Percentiles rank a stretch among this genome's conserved stretches.
Conservation (phyloP, 2,113 vertebrate genomes). For the Ibidorhyncha struthersii region DNA sequence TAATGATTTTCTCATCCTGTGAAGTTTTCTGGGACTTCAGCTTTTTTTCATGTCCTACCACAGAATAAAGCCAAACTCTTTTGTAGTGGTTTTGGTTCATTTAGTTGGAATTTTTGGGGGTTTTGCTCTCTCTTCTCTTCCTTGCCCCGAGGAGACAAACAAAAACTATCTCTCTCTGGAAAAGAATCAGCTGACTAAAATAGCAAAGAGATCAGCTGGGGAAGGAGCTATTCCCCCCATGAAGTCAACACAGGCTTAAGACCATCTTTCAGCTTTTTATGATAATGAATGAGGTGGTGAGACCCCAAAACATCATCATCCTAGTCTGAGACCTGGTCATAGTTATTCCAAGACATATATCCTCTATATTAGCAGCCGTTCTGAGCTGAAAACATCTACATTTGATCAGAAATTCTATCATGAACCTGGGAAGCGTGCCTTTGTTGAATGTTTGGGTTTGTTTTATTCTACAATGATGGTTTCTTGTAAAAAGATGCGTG, state of each 20-base stretch:
- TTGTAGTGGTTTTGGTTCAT: slow-evolving; percentile 58
- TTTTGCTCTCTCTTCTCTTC: background rate
- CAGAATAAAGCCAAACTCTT: background rate
- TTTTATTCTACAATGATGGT: background rate
- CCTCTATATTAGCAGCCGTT: background rate
- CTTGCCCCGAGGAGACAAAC: slow-evolving; percentile 3
- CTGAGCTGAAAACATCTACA: background rate
- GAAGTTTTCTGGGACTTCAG: slow-evolving; percentile 28
- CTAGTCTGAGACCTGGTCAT: background rate
- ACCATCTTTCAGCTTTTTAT: background rate
- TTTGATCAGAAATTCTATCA: background rate
- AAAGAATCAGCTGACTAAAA: slow-evolving; percentile 9
- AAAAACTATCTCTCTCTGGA: slow-evolving; percentile 3
- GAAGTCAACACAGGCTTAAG: background rate
- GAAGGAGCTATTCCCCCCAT: background rate
- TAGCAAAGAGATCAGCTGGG: background rate
- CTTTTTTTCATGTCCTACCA: slow-evolving; percentile 38
- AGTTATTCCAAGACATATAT: background rate
- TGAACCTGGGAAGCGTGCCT: background rate
- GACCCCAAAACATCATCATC: background rate
- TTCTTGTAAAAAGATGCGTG: background rate
- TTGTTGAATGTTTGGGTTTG: background rate
- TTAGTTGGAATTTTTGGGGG: background rate
- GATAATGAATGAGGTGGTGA: background rate
- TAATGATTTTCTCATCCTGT: slow-evolving; percentile 45